A percentile compares a stretch with the other conserved stretches of the same genome.
Evolutionary conservation across 2,113 vertebrate species (phyloP).

Genomic region (Edolisoma coerulescens): DNA sequence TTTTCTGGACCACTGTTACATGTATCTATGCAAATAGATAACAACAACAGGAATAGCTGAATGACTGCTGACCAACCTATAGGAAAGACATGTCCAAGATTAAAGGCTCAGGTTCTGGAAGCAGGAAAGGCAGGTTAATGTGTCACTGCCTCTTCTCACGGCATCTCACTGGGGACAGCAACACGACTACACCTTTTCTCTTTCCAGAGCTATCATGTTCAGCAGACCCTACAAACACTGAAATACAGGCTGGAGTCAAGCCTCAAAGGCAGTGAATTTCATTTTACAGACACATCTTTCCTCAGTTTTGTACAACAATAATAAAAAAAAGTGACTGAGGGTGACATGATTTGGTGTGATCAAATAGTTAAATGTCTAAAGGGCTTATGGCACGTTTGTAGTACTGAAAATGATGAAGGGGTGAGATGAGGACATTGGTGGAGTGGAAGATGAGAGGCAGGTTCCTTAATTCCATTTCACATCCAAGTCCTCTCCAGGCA

Average conservation of each 20-base stretch:
- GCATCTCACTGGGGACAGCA: neutral
- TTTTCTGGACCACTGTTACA: neutral
- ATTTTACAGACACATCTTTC: neutral
- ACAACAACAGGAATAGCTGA: neutral
- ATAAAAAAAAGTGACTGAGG: neutral
- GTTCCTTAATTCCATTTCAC: neutral
- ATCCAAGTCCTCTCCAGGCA: neutral
- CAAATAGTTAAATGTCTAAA: neutral
- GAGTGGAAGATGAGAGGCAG: neutral
- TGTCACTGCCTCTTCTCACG: neutral
- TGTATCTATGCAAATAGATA: neutral
- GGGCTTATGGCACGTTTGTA: neutral
- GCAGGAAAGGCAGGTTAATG: neutral
- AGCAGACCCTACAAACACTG: neutral
- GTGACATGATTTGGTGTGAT: neutral
- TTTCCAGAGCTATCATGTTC: neutral
- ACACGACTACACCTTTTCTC: rapidly evolving
- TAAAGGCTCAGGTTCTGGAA: neutral
- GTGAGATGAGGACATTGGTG: neutral
- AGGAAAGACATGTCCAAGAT: neutral
- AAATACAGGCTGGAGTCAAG: neutral
- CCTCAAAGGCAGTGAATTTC: neutral
- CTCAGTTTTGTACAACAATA: neutral
- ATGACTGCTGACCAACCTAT: neutral
- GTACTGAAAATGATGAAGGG: neutral